These are phyloP conservation scores for Thunnus albacares DNA, from an alignment of 2,797 vertebrate species.

Conservation along the genomic window DNA sequence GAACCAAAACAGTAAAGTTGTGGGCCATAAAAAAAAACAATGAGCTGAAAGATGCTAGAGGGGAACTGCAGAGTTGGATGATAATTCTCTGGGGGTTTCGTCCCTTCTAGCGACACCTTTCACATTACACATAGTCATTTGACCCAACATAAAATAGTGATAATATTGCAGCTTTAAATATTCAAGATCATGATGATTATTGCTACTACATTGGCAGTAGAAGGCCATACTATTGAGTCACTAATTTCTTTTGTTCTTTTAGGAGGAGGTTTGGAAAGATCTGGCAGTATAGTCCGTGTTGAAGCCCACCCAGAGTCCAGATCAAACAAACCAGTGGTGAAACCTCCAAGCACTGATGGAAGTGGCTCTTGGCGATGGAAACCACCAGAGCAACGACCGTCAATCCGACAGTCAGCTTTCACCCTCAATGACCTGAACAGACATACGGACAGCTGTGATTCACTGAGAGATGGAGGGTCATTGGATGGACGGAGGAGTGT, in stretches of 20 bases:
- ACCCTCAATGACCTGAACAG: conserved; percentile 93
- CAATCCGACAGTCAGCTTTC: conserved; percentile 90
- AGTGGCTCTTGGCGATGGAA: conserved; percentile 98
- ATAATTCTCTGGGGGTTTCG: too few species aligned
- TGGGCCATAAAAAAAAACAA: too few species aligned
- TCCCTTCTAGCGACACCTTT: too few species aligned
- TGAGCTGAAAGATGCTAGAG: too few species aligned
- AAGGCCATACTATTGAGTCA: not conserved
- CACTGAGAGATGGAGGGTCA: conserved; percentile 90
- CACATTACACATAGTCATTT: too few species aligned
- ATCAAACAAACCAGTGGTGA: conserved; percentile 89
- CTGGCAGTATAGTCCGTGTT: conserved; percentile 90
- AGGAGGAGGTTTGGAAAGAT: conserved; percentile 77
- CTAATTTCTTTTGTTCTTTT: conserved; percentile 27
- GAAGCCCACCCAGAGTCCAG: conserved; percentile 93
- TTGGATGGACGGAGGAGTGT: conserved; percentile 90
- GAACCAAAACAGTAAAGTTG: too few species aligned
- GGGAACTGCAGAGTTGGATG: too few species aligned
- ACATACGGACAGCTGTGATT: conserved; percentile 93
- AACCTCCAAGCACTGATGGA: conserved; percentile 92
- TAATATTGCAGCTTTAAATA: conserved; percentile 4
- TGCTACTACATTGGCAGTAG: not conserved
- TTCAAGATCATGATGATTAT: not conserved
- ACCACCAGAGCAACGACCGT: conserved; percentile 89
- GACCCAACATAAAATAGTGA: too few species aligned